Percentiles rank a stretch among this genome's conserved stretches.
phyloP scores from a whole-genome alignment of 2,113 vertebrate species.

The Actenoides hombroni region DNA sequence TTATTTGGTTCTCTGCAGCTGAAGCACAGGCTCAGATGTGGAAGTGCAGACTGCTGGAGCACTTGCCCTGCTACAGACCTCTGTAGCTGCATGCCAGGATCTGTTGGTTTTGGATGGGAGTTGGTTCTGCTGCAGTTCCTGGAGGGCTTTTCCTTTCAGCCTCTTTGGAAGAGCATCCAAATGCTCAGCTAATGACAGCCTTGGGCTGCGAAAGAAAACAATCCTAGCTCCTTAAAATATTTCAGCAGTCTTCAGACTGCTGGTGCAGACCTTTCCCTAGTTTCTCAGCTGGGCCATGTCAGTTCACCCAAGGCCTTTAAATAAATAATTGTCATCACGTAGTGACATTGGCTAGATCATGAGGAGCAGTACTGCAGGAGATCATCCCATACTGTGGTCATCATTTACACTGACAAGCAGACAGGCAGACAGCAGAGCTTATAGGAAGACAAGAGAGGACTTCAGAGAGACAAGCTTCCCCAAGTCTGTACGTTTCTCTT shows the following conservation, averaged over 20 bases:
- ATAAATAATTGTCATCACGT: background rate
- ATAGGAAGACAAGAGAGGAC: background rate
- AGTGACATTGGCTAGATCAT: background rate
- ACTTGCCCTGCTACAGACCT: background rate
- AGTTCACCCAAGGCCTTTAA: background rate
- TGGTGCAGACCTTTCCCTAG: background rate
- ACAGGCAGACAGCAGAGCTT: background rate
- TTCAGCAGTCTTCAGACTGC: background rate
- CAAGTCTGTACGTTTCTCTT: background rate
- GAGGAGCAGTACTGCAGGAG: background rate
- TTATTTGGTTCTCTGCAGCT: background rate
- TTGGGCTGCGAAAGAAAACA: background rate
- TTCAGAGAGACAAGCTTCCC: background rate
- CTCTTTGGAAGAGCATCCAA: background rate
- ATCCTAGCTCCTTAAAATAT: background rate
- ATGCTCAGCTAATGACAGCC: conserved; percentile 8
- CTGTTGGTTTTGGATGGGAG: background rate
- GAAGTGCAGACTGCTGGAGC: background rate
- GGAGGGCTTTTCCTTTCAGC: conserved; percentile 8
- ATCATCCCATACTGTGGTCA: background rate
- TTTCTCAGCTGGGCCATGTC: background rate
- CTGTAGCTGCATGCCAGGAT: background rate
- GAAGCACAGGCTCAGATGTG: background rate
- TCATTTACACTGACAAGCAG: background rate
- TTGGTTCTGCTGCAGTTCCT: background rate